Base-by-base conservation (phyloP, 2,797 vertebrate genomes). In the Gymnoscopelus braueri region DNA sequence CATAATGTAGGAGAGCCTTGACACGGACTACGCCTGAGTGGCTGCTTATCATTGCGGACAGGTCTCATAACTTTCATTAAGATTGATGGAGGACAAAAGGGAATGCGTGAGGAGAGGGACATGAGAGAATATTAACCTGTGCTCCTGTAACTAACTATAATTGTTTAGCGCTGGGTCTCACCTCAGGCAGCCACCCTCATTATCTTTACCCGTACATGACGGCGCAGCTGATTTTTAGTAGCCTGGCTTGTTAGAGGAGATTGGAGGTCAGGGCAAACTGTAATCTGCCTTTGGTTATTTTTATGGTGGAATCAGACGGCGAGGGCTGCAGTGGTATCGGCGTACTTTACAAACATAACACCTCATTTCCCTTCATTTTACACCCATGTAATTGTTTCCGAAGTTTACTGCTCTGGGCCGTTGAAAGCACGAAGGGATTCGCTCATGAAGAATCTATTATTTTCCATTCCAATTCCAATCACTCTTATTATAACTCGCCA, bases 81-180 rank as follows among this genome's bases (percentile, higher is more conserved):
- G 96, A 96, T 95, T 96, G 95, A 95, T 94, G 92, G 90, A 94
- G 95, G 95, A 96, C 95, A 96, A 96, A 95, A 94, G 94, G 93
- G 91, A 93, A 92, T 65, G 92, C 52, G 59, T 39, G 93, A 93
- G 91, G 90, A 85, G 93, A 92, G 94, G 93, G 94, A 95, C 95
- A 96, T 95, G 95, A 96, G 96, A 94, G 95, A 96, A 96, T 98
- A 97, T 98, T 99, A 98, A 98, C 97, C 97, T 96, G 95, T 95
- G 95, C 94, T 95, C 95, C 94, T 95, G 91, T 95, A 95, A 94
- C 95, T 95, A 96, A 96, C 95, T 96, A 92, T 96, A 97, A 96
- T 98, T 97, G 96, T 96, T 97, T 96, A 96, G 96, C 94, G 94
- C 95, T 94, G 93, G 92, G 92, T 94, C 92, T 95, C 92, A 96